Evolutionary conservation across 35 echinoderm and acorn worm genomes (phyloP), one percentile per base, ranked within the genome.

Genomic region (Anneissia japonica): DNA sequence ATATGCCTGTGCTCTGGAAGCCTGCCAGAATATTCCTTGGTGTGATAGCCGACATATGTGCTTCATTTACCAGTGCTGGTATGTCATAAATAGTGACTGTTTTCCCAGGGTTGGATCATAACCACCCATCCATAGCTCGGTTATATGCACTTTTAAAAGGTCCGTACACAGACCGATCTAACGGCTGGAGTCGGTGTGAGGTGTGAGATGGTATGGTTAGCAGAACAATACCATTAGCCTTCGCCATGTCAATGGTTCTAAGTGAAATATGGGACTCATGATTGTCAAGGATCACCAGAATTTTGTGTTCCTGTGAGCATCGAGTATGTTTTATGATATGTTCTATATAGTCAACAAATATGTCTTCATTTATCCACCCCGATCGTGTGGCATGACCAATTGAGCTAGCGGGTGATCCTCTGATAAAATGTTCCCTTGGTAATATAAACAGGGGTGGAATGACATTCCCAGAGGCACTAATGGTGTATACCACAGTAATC

Each of bases 211-310:
- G 83, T 19, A 85, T 35, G 10, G 83, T 74, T 46, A 84, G 45
- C 81, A 82, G 30, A 12, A 40, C 40, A 21, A 84, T 84, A 12
- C 51, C 32, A 0, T 84, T 84, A 17, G 32, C 43, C 45, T 46
- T 84, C 6, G 30, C n/a, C 34, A 39, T 72, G 28, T 84, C 35
- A 13, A 84, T 84, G 30, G 43, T 46, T 28, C 30, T 32, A 32
- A 86, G 74, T 19, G 84, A 86, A 74, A 77, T 64, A 86, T 76
- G 72, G 29, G 84, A 86, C 38, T 77, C 74, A 19, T 86, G 73
- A 36, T 86, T 86, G 38, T 86, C 84, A 19, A 86, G 21, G 38
- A 86, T 75, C 13, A 86, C 34, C 26, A 86, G 74, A 23, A 86
- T 77, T 31, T 72, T 72, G 37, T 75, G 35, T 86, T 86, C 73